A percentile compares a stretch with the other conserved stretches of the same genome.
These are phyloP conservation scores for Todus mexicanus DNA, from an alignment of 2,797 vertebrate species.

Conservation along the genomic window DNA sequence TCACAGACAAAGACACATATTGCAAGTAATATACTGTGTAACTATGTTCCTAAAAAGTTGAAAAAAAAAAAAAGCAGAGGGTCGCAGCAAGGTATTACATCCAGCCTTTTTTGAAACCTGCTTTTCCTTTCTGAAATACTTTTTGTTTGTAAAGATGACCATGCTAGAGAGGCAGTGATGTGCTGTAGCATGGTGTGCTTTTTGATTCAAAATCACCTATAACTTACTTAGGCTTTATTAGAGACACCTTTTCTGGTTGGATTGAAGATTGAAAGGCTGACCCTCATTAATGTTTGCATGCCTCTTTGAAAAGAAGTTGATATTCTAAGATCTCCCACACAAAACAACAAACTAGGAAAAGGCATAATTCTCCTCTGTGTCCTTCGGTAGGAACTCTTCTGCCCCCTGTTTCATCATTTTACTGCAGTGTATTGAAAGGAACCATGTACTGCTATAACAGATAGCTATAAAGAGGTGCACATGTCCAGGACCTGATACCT, in stretches of 20 bases:
- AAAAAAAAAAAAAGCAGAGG: background rate
- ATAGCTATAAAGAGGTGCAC: background rate
- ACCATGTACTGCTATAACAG: background rate
- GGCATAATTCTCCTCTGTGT: background rate
- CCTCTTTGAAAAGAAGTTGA: background rate
- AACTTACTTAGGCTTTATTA: background rate
- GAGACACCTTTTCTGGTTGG: background rate
- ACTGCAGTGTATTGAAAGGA: background rate
- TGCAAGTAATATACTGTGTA: background rate
- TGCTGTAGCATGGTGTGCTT: background rate
- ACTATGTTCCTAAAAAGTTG: background rate
- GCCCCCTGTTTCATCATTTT: background rate
- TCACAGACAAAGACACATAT: background rate
- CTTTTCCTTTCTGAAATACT: background rate
- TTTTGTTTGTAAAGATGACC: background rate
- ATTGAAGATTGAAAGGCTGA: background rate
- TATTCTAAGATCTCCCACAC: background rate
- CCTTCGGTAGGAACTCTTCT: background rate
- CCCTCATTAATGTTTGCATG: background rate
- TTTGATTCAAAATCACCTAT: background rate
- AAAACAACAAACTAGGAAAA: background rate
- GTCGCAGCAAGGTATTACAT: background rate
- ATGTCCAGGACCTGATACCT: background rate
- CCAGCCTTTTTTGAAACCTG: background rate
- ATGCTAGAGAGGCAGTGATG: background rate